Percentiles rank a stretch among this genome's conserved stretches.
These are phyloP conservation scores for Festucalex cinctus DNA, from an alignment of 2,113 vertebrate species.

Conservation along the genomic window DNA sequence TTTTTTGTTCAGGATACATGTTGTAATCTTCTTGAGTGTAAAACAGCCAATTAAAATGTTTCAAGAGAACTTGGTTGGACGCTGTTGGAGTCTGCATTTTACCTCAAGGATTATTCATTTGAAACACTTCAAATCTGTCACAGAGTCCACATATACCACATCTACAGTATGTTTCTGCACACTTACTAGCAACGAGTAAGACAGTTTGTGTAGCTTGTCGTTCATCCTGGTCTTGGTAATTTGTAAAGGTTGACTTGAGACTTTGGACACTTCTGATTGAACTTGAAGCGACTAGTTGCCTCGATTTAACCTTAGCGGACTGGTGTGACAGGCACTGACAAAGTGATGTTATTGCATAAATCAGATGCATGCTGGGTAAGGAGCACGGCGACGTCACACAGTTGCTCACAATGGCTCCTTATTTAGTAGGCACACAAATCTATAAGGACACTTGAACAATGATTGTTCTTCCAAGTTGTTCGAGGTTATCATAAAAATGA, in stretches of 20 bases:
- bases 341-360: constrained; percentile 40
- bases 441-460: neutral
- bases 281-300: no score
- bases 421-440: neutral
- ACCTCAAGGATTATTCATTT: neutral
- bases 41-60: no score
- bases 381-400: constrained; percentile 60
- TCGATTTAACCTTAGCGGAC: constrained; percentile 25
- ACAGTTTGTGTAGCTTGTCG: no score
- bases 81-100: neutral
- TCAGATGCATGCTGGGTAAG: constrained; percentile 57
- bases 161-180: neutral
- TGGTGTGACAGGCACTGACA: constrained; percentile 56
- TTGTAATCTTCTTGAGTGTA: no score
- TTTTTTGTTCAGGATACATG: no score
- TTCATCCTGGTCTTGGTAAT: no score
- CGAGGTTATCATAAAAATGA: neutral
- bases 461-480: neutral
- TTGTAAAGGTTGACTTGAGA: no score
- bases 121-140: neutral
- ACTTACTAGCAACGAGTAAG: neutral
- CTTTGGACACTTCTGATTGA: no score
- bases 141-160: constrained; percentile 27
- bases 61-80: no score
- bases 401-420: constrained; percentile 39